These are phyloP conservation scores for Penaeus indicus DNA, from an alignment of 1,140 invertebrate genomes.

Conservation along the genomic window DNA sequence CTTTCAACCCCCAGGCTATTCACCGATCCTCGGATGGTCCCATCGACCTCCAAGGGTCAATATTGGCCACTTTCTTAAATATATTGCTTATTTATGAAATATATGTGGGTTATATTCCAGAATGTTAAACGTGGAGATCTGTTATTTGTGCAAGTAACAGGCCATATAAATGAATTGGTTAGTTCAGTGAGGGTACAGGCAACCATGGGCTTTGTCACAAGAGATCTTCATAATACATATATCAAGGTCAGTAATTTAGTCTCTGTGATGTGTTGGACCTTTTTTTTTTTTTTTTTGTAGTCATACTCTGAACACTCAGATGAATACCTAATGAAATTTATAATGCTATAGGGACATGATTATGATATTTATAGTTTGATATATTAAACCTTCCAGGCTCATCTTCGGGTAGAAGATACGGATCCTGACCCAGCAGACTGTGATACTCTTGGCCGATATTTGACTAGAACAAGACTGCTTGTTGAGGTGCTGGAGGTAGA, in stretches of 20 bases:
- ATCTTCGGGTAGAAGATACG: constrained; percentile 50
- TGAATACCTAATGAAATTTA: not conserved
- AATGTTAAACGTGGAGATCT: constrained; percentile 54
- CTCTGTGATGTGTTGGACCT: not conserved
- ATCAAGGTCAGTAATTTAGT: constrained; percentile 35
- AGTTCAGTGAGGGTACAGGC: constrained; percentile 39
- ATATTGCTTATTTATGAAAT: too few species aligned
- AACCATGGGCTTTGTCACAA: not conserved
- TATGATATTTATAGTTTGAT: not conserved
- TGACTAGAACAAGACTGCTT: constrained; percentile 37
- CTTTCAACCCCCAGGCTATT: too few species aligned
- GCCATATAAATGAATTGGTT: constrained; percentile 26
- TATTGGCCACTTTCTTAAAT: too few species aligned
- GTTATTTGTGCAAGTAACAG: constrained; percentile 28
- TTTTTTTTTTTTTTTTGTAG: not conserved
- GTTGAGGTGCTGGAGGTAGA: constrained; percentile 56
- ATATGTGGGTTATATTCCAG: constrained; percentile 21
- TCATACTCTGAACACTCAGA: not conserved
- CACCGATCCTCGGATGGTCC: too few species aligned
- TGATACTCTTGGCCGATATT: constrained; percentile 24
- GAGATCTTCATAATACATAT: constrained; percentile 41
- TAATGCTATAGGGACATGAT: not conserved
- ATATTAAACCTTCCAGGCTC: constrained; percentile 26
- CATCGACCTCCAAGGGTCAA: too few species aligned
- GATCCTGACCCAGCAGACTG: constrained; percentile 37